Conservation (phyloP, 2,113 vertebrate genomes). For the Ardeotis arabs region DNA sequence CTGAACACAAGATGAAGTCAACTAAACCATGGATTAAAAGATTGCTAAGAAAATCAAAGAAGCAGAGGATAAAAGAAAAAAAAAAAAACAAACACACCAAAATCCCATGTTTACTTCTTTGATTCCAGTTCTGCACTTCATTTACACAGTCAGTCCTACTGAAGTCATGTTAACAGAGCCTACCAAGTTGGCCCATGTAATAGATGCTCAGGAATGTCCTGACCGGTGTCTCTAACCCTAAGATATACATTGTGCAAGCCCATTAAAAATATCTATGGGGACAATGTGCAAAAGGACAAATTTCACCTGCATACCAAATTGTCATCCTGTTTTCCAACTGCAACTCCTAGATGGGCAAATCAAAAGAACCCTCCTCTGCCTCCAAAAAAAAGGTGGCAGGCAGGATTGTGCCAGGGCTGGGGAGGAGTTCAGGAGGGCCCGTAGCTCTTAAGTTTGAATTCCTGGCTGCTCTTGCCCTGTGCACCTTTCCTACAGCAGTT, state of each 20-base stretch:
- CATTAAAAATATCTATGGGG: not conserved
- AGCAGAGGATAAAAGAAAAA: not conserved
- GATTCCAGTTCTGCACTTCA: not conserved
- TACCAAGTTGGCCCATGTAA: not conserved
- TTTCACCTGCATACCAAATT: not conserved
- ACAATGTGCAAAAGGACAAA: fast-evolving
- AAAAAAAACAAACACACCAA: too few species aligned
- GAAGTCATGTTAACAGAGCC: not conserved
- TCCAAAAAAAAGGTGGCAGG: too few species aligned
- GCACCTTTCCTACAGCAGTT: not conserved
- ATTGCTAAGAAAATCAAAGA: not conserved
- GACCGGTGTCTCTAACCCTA: not conserved
- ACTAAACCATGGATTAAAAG: not conserved
- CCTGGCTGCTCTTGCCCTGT: not conserved
- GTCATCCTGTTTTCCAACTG: not conserved
- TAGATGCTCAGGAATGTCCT: not conserved
- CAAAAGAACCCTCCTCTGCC: not conserved
- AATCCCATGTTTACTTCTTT: not conserved
- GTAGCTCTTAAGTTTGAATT: too few species aligned
- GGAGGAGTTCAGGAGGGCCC: too few species aligned
- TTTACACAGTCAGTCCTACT: not conserved
- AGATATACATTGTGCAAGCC: not conserved
- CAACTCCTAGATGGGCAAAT: not conserved
- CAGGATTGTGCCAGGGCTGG: not conserved
- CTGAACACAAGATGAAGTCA: not conserved